These are phyloP conservation scores for Regulus satrapa DNA, from an alignment of 2,113 vertebrate species.

Conservation along the genomic window DNA sequence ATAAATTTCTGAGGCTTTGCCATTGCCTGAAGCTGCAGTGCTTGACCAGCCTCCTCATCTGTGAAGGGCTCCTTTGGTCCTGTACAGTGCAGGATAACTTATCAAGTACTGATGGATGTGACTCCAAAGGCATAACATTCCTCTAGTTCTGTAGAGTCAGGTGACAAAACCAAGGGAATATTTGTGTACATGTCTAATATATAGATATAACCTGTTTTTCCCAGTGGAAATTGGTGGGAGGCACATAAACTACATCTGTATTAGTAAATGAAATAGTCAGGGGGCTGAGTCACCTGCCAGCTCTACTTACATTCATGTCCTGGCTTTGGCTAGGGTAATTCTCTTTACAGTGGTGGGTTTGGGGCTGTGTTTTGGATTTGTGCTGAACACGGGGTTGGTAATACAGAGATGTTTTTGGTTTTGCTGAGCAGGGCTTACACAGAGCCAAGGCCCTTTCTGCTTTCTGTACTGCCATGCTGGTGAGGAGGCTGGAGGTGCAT, in stretches of 20 bases:
- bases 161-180: background rate
- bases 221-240: background rate
- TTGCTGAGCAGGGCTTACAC: background rate
- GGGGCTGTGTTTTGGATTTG: background rate
- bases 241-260: background rate
- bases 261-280: background rate
- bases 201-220: background rate
- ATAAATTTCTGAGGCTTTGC: background rate
- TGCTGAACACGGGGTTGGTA: background rate
- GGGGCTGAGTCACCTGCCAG: too few relatives aligned
- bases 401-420: background rate
- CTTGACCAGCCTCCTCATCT: background rate
- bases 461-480: accelerated
- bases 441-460: background rate
- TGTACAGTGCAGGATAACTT: background rate
- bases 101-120: background rate
- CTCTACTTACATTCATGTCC: background rate
- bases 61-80: background rate
- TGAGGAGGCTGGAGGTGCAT: accelerated
- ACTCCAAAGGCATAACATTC: background rate
- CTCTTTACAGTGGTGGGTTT: background rate
- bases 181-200: background rate
- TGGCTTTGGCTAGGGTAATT: background rate
- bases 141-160: background rate
- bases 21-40: background rate